A percentile compares a stretch with the other conserved stretches of the same genome.
Evolutionary conservation across 2,888 invertebrate species (phyloP).

Genomic region (Tuberolachnus salignus): DNA sequence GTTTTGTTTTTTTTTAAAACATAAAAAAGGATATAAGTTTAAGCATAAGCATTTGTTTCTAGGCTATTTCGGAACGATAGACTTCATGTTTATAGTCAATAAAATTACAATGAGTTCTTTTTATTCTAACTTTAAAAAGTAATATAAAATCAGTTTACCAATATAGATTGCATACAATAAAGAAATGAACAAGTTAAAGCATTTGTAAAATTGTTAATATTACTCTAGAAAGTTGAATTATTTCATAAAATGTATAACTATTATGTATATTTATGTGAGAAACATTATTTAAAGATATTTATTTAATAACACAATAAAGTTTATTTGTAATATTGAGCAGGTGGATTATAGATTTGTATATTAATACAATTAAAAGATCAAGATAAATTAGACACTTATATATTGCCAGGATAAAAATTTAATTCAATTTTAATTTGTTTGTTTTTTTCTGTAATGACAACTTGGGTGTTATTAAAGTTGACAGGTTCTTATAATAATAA

Average conservation of each 20-base stretch:
- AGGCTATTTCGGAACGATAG: background rate
- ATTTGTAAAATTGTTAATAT: no score
- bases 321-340: background rate
- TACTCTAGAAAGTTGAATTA: no score
- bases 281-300: no score
- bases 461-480: conserved; percentile 34
- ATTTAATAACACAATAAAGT: background rate
- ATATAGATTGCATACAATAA: background rate
- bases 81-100: conserved; percentile 12
- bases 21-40: background rate
- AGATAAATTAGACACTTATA: no score
- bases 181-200: background rate
- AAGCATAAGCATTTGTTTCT: background rate
- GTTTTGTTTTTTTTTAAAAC: background rate
- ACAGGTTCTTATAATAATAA: conserved; percentile 52
- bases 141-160: background rate
- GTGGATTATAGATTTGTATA: background rate
- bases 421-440: conserved; percentile 13
- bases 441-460: conserved; percentile 12
- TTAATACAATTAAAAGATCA: background rate
- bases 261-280: no score
- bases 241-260: no score
- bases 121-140: background rate
- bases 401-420: background rate
- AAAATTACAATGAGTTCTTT: background rate